Base-by-base conservation (phyloP, 2,797 vertebrate species). In the Eutrigla gurnardus region DNA sequence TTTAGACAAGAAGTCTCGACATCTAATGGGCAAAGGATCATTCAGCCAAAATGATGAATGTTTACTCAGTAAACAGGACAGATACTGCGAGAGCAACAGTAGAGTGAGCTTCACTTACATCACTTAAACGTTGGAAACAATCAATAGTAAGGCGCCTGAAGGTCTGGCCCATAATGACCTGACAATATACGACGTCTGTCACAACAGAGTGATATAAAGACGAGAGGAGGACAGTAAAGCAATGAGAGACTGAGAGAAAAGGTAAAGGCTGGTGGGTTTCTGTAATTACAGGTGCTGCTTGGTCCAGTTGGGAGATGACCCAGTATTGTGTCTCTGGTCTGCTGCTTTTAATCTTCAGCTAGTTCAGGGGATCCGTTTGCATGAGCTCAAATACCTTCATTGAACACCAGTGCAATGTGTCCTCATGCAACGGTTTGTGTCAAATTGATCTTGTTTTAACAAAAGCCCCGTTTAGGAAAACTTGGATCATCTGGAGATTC, bases 61-160 rank as follows among this genome's bases (percentile, higher is more conserved):
- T 25, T 25, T 25, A 2, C 25, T 13, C 50, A 13, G 42, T 55
- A 14, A 73, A 35, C 61, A 25, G 53, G 43, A 40, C 61, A 40
- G 3, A 7, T 49, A 57, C 11, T 4, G 52, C 49, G 35, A n/a
- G 60, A 32, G 25, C 25, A 12, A 17, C 42, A 17, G 33, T 10
- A 13, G 37, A 72, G 62, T 25, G 25, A 25, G 25, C 61, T 13
- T 45, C 43, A 49, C 18, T 57, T 18, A 1, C 68, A 50, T 43
- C 71, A 64, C 18, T 72, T 39, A 7, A 39, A 55, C 3, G 4
- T 8, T 46, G 57, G n/a, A 37, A 49, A 59, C 45, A 17, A 59
- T 73, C 63, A 37, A 66, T 59, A 74, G 12, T 0, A 0, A 18
- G 62, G 62, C 12, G 12, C 62, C 70, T 36, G 53, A 6, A 50